A percentile compares a stretch with the other conserved stretches of the same genome.
Evolutionary conservation across 2,888 invertebrate species (phyloP).

Genomic region (Phaonia tiefii): DNA sequence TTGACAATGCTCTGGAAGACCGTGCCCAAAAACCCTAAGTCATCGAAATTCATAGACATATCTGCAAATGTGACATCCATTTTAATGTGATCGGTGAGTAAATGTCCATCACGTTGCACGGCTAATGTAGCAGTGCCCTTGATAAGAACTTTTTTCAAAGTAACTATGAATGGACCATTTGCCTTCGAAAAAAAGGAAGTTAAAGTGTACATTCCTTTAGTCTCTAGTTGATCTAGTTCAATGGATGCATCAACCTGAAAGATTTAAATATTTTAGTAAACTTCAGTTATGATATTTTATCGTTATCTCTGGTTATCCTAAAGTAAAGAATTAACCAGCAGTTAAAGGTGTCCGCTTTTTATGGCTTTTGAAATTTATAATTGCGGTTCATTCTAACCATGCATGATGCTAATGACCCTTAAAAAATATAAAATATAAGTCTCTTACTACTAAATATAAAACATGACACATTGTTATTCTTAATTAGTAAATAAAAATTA

Average conservation of each 20-base stretch:
- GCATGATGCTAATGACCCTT: too few relatives aligned
- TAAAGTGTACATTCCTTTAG: conserved; percentile 88
- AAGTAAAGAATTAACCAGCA: too few relatives aligned
- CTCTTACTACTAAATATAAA: too few relatives aligned
- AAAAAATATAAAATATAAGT: too few relatives aligned
- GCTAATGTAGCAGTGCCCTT: conserved; percentile 86
- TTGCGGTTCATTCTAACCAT: too few relatives aligned
- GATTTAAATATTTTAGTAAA: background rate
- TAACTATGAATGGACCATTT: conserved; percentile 89
- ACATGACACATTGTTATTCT: too few relatives aligned
- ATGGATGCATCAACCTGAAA: conserved; percentile 87
- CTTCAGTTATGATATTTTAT: too few relatives aligned
- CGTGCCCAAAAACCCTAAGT: conserved; percentile 87
- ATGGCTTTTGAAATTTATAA: too few relatives aligned
- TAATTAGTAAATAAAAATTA: too few relatives aligned
- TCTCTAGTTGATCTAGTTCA: conserved; percentile 86
- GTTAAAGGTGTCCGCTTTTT: too few relatives aligned
- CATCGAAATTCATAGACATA: conserved; percentile 91
- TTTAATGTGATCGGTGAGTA: conserved; percentile 88
- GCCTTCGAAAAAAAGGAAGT: conserved; percentile 86
- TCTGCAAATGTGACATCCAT: conserved; percentile 89
- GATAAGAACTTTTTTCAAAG: conserved; percentile 86
- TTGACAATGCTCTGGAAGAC: conserved; percentile 88
- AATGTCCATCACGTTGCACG: conserved; percentile 87
- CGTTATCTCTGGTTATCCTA: too few relatives aligned